Percentiles rank a stretch among this genome's conserved stretches.
phyloP scores from a whole-genome alignment of 2,888 invertebrate genomes.

The Galeopsomyia nigrocyanea region DNA sequence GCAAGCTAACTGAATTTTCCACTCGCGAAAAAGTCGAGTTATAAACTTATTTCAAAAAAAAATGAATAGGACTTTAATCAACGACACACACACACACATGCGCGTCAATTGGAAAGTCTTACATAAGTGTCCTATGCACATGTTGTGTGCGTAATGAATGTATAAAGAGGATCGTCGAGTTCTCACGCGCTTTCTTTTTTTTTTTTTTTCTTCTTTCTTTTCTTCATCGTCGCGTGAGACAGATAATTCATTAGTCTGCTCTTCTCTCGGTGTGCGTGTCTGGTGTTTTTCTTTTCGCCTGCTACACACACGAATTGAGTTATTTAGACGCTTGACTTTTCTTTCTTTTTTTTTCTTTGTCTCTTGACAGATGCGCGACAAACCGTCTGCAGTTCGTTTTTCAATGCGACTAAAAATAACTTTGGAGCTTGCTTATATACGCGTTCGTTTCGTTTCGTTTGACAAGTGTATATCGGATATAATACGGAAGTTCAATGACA shows the following conservation, averaged over 20 bases:
- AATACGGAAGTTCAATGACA: too few species aligned
- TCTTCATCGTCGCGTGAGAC: not conserved
- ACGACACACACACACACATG: too few species aligned
- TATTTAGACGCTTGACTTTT: not conserved
- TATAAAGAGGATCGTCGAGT: not conserved
- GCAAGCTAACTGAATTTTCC: too few species aligned
- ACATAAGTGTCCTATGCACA: too few species aligned
- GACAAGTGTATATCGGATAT: not conserved
- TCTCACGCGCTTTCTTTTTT: not conserved
- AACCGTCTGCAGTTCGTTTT: too few species aligned
- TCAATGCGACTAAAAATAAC: too few species aligned
- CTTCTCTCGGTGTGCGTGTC: not conserved
- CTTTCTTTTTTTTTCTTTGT: not conserved
- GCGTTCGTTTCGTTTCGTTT: not conserved
- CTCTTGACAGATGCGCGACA: not conserved
- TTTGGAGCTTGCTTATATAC: slow-evolving; percentile 17
- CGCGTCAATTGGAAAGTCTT: too few species aligned
- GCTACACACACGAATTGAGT: slow-evolving; percentile 12
- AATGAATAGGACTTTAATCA: too few species aligned
- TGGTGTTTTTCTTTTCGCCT: not conserved
- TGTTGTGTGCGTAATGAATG: not conserved
- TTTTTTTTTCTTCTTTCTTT: slow-evolving; percentile 1
- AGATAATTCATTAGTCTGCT: slow-evolving; percentile 20
- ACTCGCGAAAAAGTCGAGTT: too few species aligned
- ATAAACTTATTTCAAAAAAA: too few species aligned